Base-by-base conservation (phyloP, 2,797 vertebrate genomes). In the Megalops cyprinoides region DNA sequence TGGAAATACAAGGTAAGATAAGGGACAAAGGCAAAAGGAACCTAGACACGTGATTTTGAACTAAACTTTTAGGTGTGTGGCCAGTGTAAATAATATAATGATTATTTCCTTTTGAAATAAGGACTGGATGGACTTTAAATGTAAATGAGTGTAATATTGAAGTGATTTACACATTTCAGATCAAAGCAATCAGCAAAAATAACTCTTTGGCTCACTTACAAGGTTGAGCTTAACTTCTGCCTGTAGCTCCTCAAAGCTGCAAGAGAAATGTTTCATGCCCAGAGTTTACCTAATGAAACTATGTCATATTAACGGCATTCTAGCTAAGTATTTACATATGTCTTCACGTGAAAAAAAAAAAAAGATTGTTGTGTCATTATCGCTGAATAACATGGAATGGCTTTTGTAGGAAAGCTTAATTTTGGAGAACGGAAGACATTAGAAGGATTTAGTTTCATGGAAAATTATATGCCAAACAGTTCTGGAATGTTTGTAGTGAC, bases 1-100 rank as follows among this genome's bases (percentile, higher is more conserved):
- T 99, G 98, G 98, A 99, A 99, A 88, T 99, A 99, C 46, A 99
- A 99, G 97, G 98, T 99, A 92, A 90, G 85, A 15, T 39, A 39
- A 80, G 39, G 46, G 10, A 67, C 46, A 65, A 8, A 28, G 31
- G 58, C 6, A 2, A 62, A n/a, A 51, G 49, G n/a, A 23, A 75
- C 49, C 25, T 18, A 18, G 53, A 56, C 46, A 53, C 18, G 23
- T 60, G 46, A 12, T 69, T 51, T 69, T 74, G 46, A 82, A 84
- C 80, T 44, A n/a, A n/a, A 55, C 62, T 76, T 39, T 56, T 77
- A 69, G 14, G 42, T 53, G 74, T 62, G 23, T 18, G 39, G n/a
- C 73, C 75, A 82, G 84, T 79, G 79, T 67, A 85, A 87, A 86
- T 42, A 81, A 34, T 14, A 74, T 82, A 56, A 48, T 77, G 34